A percentile compares a stretch with the other conserved stretches of the same genome.
Evolutionary conservation across 2,888 invertebrate species (phyloP).

Genomic region (Aricia artaxerxes): DNA sequence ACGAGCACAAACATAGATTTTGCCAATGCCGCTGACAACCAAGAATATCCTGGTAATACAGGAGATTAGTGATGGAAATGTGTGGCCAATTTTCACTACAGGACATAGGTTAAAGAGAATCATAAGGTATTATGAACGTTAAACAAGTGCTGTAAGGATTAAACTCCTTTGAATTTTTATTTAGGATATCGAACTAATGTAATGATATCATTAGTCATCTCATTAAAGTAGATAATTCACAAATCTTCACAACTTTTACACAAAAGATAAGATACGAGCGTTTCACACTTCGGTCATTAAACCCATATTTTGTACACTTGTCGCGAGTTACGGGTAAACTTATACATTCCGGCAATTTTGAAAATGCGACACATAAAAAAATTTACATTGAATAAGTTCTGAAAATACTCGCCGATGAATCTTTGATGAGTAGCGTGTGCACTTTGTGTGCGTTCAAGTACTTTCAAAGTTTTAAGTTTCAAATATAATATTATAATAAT

Average conservation of each 20-base stretch:
- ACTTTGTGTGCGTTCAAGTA: no score
- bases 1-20: no score
- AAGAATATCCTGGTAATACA: no score
- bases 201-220: slow-evolving; percentile 12
- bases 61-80: no score
- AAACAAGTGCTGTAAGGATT: neutral
- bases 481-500: no score
- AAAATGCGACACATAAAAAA: no score
- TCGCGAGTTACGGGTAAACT: slow-evolving; percentile 15
- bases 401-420: no score
- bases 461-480: no score
- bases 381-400: no score
- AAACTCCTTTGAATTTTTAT: neutral
- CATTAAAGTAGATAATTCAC: slow-evolving; percentile 20
- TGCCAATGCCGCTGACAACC: no score
- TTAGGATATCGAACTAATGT: neutral
- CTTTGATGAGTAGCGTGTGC: no score
- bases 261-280: slow-evolving; percentile 21
- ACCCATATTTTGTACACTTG: slow-evolving; percentile 15
- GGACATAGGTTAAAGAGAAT: neutral
- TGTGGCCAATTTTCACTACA: no score
- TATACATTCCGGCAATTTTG: neutral
- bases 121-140: neutral
- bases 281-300: slow-evolving; percentile 21
- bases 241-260: slow-evolving; percentile 9